Evolutionary conservation across 1,140 invertebrate genomes (phyloP).

Genomic region (Oreohelix idahoensis): DNA sequence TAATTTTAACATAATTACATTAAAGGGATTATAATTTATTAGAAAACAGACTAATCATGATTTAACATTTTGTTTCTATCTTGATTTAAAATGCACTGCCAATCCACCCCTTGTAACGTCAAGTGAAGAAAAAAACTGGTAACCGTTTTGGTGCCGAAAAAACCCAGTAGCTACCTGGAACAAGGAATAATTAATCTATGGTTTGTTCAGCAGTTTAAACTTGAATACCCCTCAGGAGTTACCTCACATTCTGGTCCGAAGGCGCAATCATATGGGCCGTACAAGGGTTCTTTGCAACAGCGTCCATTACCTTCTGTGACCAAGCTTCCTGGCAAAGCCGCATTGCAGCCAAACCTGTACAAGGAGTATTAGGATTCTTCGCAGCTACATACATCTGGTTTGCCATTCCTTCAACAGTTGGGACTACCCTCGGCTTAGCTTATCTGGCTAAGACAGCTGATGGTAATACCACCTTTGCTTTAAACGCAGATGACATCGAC

Average conservation of each 20-base stretch:
- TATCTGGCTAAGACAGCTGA: constrained; percentile 56
- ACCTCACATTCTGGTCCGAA: constrained; percentile 53
- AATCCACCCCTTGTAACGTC: too few relatives aligned
- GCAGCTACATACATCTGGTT: constrained; percentile 72
- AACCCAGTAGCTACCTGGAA: too few relatives aligned
- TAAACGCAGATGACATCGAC: constrained; percentile 57
- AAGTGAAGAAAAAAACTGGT: too few relatives aligned
- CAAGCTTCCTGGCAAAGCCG: constrained; percentile 72
- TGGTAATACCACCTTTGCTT: constrained; percentile 47
- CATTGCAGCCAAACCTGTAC: constrained; percentile 70
- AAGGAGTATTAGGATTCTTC: constrained; percentile 68
- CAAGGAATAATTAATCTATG: too few relatives aligned
- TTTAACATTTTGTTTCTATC: too few relatives aligned
- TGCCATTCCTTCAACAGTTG: constrained; percentile 70
- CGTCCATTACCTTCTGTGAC: constrained; percentile 73
- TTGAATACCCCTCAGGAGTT: constrained; percentile 43
- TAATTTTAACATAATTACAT: too few relatives aligned
- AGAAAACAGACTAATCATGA: too few relatives aligned
- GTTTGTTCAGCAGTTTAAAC: too few relatives aligned
- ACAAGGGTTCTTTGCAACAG: constrained; percentile 55
- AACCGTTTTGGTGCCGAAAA: too few relatives aligned
- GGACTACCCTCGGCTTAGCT: constrained; percentile 65
- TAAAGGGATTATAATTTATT: too few relatives aligned
- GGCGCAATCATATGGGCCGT: constrained; percentile 50
- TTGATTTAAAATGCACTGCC: too few relatives aligned